These are phyloP conservation scores for Salarias fasciatus DNA, from an alignment of 2,797 vertebrate genomes.

Conservation along the genomic window DNA sequence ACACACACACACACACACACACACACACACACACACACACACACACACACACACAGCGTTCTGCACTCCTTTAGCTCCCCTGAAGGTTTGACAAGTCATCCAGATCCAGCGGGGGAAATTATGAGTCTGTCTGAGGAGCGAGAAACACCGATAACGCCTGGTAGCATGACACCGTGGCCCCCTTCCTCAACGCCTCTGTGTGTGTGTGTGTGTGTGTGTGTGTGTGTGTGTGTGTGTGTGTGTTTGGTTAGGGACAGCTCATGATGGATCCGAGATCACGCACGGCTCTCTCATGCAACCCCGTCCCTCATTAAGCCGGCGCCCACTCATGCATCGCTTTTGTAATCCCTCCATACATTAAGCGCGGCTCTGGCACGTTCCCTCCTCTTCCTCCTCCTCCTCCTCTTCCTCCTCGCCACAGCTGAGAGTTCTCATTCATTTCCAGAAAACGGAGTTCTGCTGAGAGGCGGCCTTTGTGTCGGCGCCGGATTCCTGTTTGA, in stretches of 20 bases:
- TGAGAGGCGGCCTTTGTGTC: conserved; percentile 3
- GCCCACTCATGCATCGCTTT: conserved; percentile 44
- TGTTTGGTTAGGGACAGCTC: conserved; percentile 51
- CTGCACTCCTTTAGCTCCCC: conserved; percentile 59
- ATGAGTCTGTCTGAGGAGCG: no score
- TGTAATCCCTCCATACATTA: conserved; percentile 58
- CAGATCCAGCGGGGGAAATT: no score
- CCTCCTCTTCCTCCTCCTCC: no score
- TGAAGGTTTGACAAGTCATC: no score
- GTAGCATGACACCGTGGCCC: no score
- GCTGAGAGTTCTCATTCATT: conserved; percentile 41
- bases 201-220: no score
- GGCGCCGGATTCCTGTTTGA: conserved; percentile 14
- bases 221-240: no score
- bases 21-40: conserved; percentile 25
- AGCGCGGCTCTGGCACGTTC: conserved; percentile 19
- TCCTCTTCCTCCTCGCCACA: no score
- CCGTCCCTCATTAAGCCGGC: conserved; percentile 52
- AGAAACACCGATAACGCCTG: no score
- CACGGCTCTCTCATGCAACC: conserved; percentile 60
- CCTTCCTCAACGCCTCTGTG: no score
- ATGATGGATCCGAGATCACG: conserved; percentile 61
- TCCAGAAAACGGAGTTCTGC: conserved; percentile 31
- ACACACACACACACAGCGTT: conserved; percentile 29
- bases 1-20: conserved; percentile 31